Evolutionary conservation across 2,113 vertebrate species (phyloP).

Genomic region (Scopus umbretta): DNA sequence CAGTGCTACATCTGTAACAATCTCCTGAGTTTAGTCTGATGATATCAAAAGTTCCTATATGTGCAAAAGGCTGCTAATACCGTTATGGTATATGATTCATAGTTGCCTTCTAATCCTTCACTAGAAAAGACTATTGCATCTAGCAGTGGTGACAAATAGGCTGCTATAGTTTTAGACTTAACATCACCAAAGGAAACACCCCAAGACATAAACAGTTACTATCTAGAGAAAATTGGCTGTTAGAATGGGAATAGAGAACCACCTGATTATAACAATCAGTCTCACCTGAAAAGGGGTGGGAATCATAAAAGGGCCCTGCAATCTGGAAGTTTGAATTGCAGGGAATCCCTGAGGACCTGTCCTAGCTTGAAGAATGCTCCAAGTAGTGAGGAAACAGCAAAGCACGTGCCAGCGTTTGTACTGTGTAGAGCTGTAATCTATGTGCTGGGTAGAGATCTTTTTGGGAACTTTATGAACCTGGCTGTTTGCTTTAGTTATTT

Average conservation of each 20-base stretch:
- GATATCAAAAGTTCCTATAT: background rate
- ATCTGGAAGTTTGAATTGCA: background rate
- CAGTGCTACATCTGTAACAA: background rate
- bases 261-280: background rate
- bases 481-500: background rate
- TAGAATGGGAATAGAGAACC: background rate
- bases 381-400: background rate
- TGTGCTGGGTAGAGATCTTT: background rate
- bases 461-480: background rate
- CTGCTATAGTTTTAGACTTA: background rate
- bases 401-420: background rate
- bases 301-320: background rate
- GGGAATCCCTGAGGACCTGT: background rate
- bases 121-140: background rate
- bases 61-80: background rate
- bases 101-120: background rate
- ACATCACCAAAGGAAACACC: background rate
- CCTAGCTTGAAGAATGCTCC: background rate
- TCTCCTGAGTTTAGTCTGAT: background rate
- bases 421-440: background rate
- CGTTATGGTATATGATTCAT: background rate
- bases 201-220: background rate
- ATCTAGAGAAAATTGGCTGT: background rate
- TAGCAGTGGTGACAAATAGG: background rate
- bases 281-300: background rate